phyloP scores from a whole-genome alignment of 2,797 vertebrate species.

The Anguilla anguilla region DNA sequence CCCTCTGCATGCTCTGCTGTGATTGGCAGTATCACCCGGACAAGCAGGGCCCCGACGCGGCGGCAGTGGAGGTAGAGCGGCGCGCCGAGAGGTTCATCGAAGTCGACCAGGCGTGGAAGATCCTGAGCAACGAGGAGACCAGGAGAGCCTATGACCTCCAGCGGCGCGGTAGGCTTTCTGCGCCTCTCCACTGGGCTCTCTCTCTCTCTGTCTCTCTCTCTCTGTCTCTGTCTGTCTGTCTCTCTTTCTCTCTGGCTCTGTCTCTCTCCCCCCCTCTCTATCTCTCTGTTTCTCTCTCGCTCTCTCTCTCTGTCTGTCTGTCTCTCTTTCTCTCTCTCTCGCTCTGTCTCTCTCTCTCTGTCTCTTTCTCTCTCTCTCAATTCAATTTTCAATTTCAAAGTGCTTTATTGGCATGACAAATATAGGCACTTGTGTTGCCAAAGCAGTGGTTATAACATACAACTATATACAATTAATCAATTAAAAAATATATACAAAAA shows the following conservation, averaged over 20 bases:
- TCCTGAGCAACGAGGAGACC: conserved; percentile 82
- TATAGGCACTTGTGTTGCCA: no score
- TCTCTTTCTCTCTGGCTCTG: not conserved
- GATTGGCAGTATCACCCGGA: conserved; percentile 82
- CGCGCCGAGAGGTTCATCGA: conserved; percentile 76
- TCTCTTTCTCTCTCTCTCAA: no score
- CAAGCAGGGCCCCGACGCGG: conserved; percentile 74
- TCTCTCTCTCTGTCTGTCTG: no score
- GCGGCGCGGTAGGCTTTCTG: conserved; percentile 71
- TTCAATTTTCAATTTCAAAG: no score
- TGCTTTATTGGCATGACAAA: no score
- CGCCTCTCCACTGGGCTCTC: not conserved
- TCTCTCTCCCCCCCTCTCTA: not conserved
- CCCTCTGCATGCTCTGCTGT: not conserved
- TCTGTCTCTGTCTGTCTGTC: not conserved
- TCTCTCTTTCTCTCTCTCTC: no score
- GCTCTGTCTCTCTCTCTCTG: no score
- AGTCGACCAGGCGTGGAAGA: conserved; percentile 85
- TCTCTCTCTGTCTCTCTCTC: not conserved
- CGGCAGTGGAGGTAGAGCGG: conserved; percentile 67
- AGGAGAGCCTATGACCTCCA: conserved; percentile 83
- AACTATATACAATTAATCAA: no score
- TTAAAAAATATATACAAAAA: no score
- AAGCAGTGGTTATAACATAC: no score
- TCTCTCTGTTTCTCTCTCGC: no score